These are phyloP conservation scores for Glaucopsyche alexis DNA, from an alignment of 2,888 invertebrate genomes.

Conservation along the genomic window DNA sequence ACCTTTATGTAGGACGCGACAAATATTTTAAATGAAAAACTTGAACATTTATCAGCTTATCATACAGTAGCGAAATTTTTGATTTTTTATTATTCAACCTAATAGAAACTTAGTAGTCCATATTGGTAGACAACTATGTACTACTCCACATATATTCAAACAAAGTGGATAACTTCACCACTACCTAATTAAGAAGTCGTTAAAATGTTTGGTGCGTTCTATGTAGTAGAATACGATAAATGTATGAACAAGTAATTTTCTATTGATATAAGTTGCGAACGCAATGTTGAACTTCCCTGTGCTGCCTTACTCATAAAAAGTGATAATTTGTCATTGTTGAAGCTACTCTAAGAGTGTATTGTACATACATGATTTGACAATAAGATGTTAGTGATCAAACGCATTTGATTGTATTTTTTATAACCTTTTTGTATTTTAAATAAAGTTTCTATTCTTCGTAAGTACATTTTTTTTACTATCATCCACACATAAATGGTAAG, in stretches of 20 bases:
- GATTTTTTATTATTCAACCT: not conserved
- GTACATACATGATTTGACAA: slow-evolving; percentile 60
- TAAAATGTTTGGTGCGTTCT: slow-evolving; percentile 13
- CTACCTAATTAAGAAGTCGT: not conserved
- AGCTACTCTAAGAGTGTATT: slow-evolving; percentile 51
- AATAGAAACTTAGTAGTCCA: not conserved
- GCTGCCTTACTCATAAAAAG: slow-evolving; percentile 24
- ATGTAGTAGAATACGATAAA: slow-evolving; percentile 18
- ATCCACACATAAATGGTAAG: slow-evolving; percentile 30
- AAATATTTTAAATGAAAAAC: slow-evolving; percentile 16
- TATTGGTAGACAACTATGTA: not conserved
- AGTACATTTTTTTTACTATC: slow-evolving; percentile 52
- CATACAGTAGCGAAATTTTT: not conserved
- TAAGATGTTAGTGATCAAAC: slow-evolving; percentile 73
- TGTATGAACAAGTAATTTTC: slow-evolving; percentile 8
- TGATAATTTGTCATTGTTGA: slow-evolving; percentile 20
- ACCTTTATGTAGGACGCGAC: slow-evolving; percentile 11
- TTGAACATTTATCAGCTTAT: not conserved
- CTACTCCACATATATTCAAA: not conserved
- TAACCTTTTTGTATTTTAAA: slow-evolving; percentile 78
- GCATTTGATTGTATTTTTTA: slow-evolving; percentile 80
- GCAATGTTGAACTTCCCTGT: slow-evolving; percentile 3
- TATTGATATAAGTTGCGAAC: not conserved
- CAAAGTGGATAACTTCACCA: not conserved
- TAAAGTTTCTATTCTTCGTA: slow-evolving; percentile 79